Percentiles rank a stretch among this genome's conserved stretches.
Conservation (phyloP, 1,140 invertebrate species). For the Monochamus saltuarius region DNA sequence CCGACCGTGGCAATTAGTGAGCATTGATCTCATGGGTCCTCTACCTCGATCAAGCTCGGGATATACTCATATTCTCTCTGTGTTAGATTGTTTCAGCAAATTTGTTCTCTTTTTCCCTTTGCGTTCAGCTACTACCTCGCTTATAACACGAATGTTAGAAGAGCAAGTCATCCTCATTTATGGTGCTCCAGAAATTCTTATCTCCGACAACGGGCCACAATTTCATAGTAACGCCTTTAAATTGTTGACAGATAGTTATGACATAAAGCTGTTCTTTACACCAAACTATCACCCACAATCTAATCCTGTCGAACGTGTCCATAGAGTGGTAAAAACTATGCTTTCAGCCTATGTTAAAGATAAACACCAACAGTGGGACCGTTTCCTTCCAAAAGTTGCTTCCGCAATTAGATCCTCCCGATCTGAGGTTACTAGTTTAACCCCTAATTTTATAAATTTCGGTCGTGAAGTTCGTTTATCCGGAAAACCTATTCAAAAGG, state of each 20-base stretch:
- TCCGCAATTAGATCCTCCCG: too few species aligned
- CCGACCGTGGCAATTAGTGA: constrained; percentile 21
- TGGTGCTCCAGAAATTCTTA: constrained; percentile 28
- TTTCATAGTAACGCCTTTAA: constrained; percentile 3
- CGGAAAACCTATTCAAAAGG: too few species aligned
- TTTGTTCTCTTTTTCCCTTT: constrained; percentile 19
- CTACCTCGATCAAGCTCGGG: constrained; percentile 8
- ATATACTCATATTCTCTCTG: constrained; percentile 13
- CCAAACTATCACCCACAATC: constrained; percentile 22
- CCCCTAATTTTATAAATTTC: too few species aligned
- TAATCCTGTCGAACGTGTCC: constrained; percentile 28
- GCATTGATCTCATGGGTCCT: constrained; percentile 16
- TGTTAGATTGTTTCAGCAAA: constrained; percentile 21
- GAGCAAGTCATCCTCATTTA: constrained; percentile 22
- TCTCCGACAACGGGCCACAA: constrained; percentile 11
- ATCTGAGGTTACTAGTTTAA: too few species aligned
- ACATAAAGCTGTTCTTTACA: constrained; percentile 11
- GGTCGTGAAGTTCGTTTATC: too few species aligned
- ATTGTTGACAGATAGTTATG: background rate
- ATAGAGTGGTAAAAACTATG: constrained; percentile 41
- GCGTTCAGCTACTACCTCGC: constrained; percentile 10
- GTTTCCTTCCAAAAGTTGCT: too few species aligned
- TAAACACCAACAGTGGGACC: too few species aligned
- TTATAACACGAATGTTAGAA: constrained; percentile 9
- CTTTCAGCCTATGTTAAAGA: background rate